Evolutionary conservation across 2,113 vertebrate species (phyloP), one percentile per base, ranked within the genome.

Genomic region (Notarius lentiginosus): DNA sequence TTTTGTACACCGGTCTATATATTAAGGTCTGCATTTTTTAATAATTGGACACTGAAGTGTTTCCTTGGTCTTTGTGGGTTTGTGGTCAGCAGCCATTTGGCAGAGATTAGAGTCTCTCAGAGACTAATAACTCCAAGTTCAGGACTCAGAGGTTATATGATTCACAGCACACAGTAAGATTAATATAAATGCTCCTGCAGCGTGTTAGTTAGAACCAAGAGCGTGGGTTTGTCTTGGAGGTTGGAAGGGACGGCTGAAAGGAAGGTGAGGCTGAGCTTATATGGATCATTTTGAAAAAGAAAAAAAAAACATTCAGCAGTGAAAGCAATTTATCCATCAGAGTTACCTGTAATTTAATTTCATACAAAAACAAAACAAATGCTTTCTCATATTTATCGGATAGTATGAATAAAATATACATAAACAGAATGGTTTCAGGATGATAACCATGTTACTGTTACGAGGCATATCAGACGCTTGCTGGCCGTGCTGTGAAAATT

Each of bases 11-110:
- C 4, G n/a, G 20, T 60, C 63, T 66, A 75, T 76, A 56, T 77
- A 68, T 79, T 34, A 83, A 12, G n/a, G 56, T 60, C 72, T 65
- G 79, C 86, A n/a, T 80, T 80, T 20, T 76, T 65, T 84, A 84
- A 87, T 68, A 83, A 79, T 66, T 49, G 63, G 49, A 22, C 55
- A 58, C 80, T 82, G 79, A 82, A 83, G 70, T 76, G 86, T 83
- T 87, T 87, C 68, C 72, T 87, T 82, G 68, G 72, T 83, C 72
- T 87, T 79, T 87, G 86, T 79, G 86, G 81, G 58, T 84, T 87
- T 83, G 86, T 79, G 86, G 86, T 87, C 86, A 79, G 65, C 81
- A 83, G 81, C 30, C 61, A 79, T 87, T 87, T 83, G 86, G 82
- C 86, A 77, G 70, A 83, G 80, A 63, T 87, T 83, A 87, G 82